phyloP scores from a whole-genome alignment of 1,140 invertebrate genomes.

The Psilanteris sp. region DNA sequence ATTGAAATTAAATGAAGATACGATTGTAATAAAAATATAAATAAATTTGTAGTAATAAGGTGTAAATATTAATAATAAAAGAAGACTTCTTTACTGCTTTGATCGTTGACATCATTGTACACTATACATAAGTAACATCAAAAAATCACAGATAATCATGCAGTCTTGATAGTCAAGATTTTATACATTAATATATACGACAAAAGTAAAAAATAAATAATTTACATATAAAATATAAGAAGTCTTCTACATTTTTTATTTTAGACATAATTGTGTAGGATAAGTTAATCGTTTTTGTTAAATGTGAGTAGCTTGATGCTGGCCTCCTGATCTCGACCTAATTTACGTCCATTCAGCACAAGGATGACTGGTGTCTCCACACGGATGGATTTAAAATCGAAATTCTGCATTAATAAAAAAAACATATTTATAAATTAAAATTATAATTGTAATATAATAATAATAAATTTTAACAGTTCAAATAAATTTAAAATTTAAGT shows the following conservation, averaged over 20 bases:
- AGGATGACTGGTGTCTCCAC: conserved; percentile 88
- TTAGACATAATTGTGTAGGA: conserved; percentile 1
- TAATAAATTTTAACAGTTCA: too few species aligned
- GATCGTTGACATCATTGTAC: too few species aligned
- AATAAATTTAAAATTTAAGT: too few species aligned
- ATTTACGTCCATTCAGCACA: conserved; percentile 87
- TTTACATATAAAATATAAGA: conserved; percentile 7
- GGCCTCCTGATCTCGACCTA: conserved; percentile 86
- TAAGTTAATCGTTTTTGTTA: conserved; percentile 73
- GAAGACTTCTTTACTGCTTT: conserved; percentile 16
- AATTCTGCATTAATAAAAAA: conserved; percentile 81
- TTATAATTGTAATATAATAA: too few species aligned
- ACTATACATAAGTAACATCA: conserved; percentile 1
- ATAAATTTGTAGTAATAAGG: too few species aligned
- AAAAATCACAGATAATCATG: conserved; percentile 35
- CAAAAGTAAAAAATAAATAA: conserved; percentile 5
- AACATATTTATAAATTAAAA: too few species aligned
- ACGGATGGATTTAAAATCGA: conserved; percentile 86
- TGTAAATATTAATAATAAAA: neutral
- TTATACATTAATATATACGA: conserved; percentile 28
- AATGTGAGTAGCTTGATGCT: conserved; percentile 78
- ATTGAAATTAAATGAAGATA: too few species aligned
- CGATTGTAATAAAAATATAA: too few species aligned
- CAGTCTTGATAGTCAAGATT: conserved; percentile 40
- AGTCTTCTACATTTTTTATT: conserved; percentile 16